These are phyloP conservation scores for Motacilla alba DNA, from an alignment of 2,113 vertebrate genomes.

Conservation along the genomic window DNA sequence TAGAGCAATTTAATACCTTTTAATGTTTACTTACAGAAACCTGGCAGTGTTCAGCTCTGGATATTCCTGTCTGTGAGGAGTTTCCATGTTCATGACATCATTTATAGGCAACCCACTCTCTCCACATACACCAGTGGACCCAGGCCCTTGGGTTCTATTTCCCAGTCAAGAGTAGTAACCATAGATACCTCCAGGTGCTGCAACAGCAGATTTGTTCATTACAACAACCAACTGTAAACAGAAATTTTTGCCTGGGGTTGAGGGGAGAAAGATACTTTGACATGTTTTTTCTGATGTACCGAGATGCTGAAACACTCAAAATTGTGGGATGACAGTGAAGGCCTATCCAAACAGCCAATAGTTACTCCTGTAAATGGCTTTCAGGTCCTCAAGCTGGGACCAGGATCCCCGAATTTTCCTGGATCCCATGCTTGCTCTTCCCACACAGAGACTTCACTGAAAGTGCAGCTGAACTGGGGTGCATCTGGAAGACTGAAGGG, in stretches of 20 bases:
- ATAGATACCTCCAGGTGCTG: not conserved
- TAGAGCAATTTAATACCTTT: not conserved
- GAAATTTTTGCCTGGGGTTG: not conserved
- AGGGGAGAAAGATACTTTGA: not conserved
- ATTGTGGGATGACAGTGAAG: not conserved
- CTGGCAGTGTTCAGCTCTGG: not conserved
- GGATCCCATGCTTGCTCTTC: rapidly evolving
- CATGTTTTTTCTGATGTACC: not conserved
- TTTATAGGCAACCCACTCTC: not conserved
- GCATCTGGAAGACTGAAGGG: not conserved
- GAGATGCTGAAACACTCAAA: not conserved
- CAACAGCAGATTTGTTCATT: not conserved
- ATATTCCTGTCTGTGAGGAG: not conserved
- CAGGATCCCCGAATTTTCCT: not conserved
- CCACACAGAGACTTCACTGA: not conserved
- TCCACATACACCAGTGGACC: not conserved
- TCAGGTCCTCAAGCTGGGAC: not conserved
- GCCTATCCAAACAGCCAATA: not conserved
- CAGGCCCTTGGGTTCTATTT: not conserved
- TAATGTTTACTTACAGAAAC: not conserved
- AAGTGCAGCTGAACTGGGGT: not conserved
- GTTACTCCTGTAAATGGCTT: not conserved
- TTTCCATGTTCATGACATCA: not conserved
- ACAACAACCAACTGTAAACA: not conserved
- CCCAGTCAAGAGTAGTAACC: not conserved